phyloP scores from a whole-genome alignment of 2,797 vertebrate species.

The Crossoptilon crossoptilon region DNA sequence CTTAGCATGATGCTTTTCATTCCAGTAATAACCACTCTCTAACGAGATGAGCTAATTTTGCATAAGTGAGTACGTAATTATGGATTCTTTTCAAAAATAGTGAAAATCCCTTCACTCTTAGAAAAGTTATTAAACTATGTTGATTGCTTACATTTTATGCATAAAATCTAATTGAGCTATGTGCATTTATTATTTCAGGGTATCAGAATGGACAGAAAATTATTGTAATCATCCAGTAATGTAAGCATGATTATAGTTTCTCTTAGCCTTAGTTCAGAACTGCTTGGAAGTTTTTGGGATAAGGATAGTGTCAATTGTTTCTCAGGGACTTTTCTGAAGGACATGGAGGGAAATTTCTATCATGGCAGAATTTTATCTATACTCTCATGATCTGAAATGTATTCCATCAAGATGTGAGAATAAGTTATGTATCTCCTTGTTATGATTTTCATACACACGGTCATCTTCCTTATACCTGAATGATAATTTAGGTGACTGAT shows the following conservation, averaged over 20 bases:
- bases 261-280: background rate
- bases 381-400: background rate
- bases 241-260: background rate
- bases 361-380: background rate
- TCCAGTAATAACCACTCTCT: slow-evolving; percentile 17
- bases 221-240: background rate
- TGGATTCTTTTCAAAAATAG: background rate
- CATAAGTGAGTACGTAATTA: slow-evolving; percentile 39
- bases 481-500: background rate
- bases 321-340: background rate
- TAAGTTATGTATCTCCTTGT: background rate
- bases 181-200: background rate
- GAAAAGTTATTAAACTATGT: background rate
- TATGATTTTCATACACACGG: background rate
- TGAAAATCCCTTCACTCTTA: background rate
- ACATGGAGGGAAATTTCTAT: background rate
- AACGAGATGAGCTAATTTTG: slow-evolving; percentile 45
- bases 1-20: slow-evolving; percentile 10
- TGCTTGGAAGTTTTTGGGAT: background rate
- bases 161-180: background rate
- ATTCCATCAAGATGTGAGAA: background rate
- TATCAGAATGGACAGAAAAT: background rate
- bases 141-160: background rate
- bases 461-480: background rate
- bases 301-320: background rate